phyloP scores from a whole-genome alignment of 2,113 vertebrate genomes.

The Rhodinocichla rosea region DNA sequence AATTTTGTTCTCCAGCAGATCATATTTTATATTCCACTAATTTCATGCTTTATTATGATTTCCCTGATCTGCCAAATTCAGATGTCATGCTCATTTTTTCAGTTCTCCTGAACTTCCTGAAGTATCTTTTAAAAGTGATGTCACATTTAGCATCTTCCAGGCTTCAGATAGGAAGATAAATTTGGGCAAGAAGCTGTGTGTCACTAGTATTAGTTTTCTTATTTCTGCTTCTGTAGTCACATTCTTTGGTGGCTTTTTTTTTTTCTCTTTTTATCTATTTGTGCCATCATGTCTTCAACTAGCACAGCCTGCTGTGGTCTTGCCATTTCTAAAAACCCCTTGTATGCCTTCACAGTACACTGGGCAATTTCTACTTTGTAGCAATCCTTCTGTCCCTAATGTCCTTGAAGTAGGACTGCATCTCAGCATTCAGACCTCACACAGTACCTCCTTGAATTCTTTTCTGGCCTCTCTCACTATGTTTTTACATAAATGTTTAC shows the following conservation, averaged over 20 bases:
- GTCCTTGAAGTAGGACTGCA: neutral
- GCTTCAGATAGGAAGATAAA: neutral
- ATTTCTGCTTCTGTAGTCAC: neutral
- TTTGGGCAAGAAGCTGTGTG: neutral
- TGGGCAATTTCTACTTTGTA: neutral
- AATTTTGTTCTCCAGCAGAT: neutral
- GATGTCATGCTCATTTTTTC: neutral
- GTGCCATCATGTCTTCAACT: neutral
- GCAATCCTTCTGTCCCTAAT: neutral
- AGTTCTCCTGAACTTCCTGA: neutral
- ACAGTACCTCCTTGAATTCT: neutral
- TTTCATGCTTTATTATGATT: neutral
- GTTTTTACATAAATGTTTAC: neutral
- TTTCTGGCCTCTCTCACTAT: neutral
- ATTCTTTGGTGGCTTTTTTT: neutral
- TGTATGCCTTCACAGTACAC: neutral
- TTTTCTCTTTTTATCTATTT: neutral
- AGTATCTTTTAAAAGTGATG: neutral
- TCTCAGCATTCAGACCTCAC: neutral
- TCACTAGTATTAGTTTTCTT: neutral
- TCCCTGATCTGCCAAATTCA: neutral
- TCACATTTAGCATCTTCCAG: neutral
- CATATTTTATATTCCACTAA: neutral
- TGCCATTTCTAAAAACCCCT: neutral
- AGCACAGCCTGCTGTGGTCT: neutral